phyloP scores from a whole-genome alignment of 1,140 invertebrate genomes.

The Zaprionus vittiger region DNA sequence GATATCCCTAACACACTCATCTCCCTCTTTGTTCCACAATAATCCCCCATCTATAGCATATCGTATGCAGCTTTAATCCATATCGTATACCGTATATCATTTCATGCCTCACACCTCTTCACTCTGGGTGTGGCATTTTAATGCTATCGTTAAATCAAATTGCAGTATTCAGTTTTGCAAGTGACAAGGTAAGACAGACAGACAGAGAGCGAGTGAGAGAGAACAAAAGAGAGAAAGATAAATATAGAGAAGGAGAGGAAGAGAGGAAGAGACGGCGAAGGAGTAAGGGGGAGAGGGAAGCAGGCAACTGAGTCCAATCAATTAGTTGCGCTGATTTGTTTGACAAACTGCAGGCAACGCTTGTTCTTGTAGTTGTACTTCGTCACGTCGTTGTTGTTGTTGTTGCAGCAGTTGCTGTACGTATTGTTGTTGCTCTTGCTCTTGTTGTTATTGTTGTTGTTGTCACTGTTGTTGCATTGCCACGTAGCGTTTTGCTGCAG shows the following conservation, averaged over 20 bases:
- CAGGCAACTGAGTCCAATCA: conserved; percentile 29
- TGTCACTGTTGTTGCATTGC: conserved; percentile 30
- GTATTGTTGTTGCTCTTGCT: conserved; percentile 1
- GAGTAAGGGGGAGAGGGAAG: background rate
- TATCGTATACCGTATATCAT: background rate
- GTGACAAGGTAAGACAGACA: background rate
- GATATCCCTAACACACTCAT: background rate
- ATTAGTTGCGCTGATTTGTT: conserved; percentile 59
- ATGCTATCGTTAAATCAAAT: conserved; percentile 41
- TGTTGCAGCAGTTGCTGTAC: no score
- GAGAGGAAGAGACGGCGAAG: background rate
- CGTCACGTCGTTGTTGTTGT: background rate
- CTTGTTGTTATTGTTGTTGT: conserved; percentile 11
- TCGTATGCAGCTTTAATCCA: background rate
- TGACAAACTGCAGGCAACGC: conserved; percentile 46
- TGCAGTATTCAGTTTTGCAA: conserved; percentile 32
- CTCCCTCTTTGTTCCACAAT: background rate
- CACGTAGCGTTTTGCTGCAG: conserved; percentile 47
- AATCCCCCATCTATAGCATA: background rate
- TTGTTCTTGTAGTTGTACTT: conserved; percentile 1
- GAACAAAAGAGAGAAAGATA: background rate
- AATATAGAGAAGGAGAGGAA: no score
- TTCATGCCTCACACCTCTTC: background rate
- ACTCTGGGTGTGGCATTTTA: conserved; percentile 19
- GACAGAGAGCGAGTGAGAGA: background rate